Evolutionary conservation across 2,888 invertebrate genomes (phyloP).

Genomic region (Tillus elongatus): DNA sequence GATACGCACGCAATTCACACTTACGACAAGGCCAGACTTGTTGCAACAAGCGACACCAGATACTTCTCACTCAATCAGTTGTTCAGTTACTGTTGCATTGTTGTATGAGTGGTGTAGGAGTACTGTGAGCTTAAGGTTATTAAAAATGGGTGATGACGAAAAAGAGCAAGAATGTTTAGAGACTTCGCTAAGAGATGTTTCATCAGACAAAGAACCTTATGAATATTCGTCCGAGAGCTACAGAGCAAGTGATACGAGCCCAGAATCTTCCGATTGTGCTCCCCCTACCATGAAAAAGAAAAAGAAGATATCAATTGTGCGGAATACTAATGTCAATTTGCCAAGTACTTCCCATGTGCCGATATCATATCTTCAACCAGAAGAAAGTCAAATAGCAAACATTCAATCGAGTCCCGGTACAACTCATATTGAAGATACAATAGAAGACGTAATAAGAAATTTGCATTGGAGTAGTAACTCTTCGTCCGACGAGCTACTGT

Average conservation of each 20-base stretch:
- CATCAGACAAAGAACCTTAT: slow-evolving; percentile 1
- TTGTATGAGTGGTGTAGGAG: too few species aligned
- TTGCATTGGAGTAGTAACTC: background rate
- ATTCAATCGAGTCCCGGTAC: background rate
- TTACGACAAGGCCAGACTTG: too few species aligned
- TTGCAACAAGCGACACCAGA: too few species aligned
- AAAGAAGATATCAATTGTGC: background rate
- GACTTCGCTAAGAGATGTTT: background rate
- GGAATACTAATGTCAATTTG: too few species aligned
- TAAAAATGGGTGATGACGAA: background rate
- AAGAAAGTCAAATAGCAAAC: background rate
- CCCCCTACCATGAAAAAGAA: background rate
- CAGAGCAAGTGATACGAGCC: background rate
- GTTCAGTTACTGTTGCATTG: too few species aligned
- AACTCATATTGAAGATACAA: background rate
- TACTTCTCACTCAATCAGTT: too few species aligned
- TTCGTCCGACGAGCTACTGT: background rate
- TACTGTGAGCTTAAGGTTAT: too few species aligned
- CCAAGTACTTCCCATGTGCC: too few species aligned
- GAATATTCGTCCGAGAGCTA: slow-evolving; percentile 2
- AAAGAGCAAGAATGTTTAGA: background rate
- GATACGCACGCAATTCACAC: too few species aligned
- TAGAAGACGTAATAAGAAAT: slow-evolving; percentile 1
- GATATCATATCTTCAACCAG: too few species aligned
- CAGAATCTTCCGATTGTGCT: background rate